These are phyloP conservation scores for Ochropacha duplaris DNA, from an alignment of 2,888 invertebrate genomes.

Conservation along the genomic window DNA sequence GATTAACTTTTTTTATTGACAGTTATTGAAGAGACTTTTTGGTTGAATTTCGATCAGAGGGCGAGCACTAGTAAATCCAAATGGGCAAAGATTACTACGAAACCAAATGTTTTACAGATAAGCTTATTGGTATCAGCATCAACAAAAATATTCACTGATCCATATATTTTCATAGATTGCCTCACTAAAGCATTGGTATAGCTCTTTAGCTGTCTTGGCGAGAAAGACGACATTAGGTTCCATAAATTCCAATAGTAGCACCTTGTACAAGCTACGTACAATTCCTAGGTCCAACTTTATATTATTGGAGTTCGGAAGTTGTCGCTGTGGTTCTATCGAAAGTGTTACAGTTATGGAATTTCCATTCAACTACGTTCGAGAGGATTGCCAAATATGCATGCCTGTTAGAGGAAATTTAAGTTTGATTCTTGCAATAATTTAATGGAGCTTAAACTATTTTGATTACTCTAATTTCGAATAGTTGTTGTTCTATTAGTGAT, in stretches of 20 bases:
- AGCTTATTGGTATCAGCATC: too few relatives aligned
- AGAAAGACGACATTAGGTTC: background rate
- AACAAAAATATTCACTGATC: too few relatives aligned
- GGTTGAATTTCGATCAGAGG: too few relatives aligned
- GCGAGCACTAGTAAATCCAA: too few relatives aligned
- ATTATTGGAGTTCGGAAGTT: slow-evolving; percentile 57
- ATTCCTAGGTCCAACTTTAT: slow-evolving; percentile 51
- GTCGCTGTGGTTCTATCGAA: slow-evolving; percentile 37
- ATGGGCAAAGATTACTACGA: too few relatives aligned
- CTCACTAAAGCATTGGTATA: too few relatives aligned
- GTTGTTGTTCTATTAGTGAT: too few relatives aligned
- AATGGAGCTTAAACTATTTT: background rate
- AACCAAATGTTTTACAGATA: too few relatives aligned
- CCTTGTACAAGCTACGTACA: slow-evolving; percentile 18
- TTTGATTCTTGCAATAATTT: background rate
- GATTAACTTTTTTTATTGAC: too few relatives aligned
- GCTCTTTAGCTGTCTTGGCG: too few relatives aligned
- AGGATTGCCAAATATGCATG: background rate
- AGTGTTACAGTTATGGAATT: slow-evolving; percentile 37
- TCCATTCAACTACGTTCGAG: slow-evolving; percentile 7
- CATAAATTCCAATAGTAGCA: slow-evolving; percentile 22
- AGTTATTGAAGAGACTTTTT: too few relatives aligned
- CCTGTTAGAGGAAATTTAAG: background rate
- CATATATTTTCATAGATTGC: too few relatives aligned
- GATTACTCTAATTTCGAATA: background rate